Evolutionary conservation across 2,113 vertebrate species (phyloP).

Genomic region (Sceloporus tristichus): DNA sequence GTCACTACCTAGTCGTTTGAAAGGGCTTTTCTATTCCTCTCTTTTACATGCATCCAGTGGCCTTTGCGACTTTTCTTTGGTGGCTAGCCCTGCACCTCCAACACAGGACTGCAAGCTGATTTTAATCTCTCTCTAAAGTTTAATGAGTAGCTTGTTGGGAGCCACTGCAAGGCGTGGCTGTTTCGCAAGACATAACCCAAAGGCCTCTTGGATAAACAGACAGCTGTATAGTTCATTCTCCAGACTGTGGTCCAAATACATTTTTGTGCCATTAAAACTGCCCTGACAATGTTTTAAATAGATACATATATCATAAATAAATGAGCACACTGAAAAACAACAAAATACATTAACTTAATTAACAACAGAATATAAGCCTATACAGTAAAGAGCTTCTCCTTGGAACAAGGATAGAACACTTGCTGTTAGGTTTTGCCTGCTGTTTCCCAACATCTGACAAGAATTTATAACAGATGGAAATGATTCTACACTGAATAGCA

Average conservation of each 20-base stretch:
- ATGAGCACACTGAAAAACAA: slow-evolving; percentile 39
- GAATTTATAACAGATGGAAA: slow-evolving; percentile 80
- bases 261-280: neutral
- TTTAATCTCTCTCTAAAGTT: neutral
- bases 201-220: neutral
- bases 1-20: slow-evolving; percentile 15
- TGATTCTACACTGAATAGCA: slow-evolving; percentile 74
- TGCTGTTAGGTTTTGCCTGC: slow-evolving; percentile 65
- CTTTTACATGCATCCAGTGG: neutral
- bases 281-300: neutral
- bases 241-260: neutral
- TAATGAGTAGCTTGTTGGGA: slow-evolving; percentile 8
- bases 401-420: slow-evolving; percentile 61
- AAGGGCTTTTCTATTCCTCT: slow-evolving; percentile 8
- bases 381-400: slow-evolving; percentile 61
- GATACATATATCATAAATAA: slow-evolving; percentile 7
- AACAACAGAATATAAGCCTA: slow-evolving; percentile 47
- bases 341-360: slow-evolving; percentile 56
- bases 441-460: slow-evolving; percentile 78
- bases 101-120: neutral
- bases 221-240: neutral
- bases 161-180: neutral
- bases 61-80: neutral
- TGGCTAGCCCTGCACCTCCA: neutral
- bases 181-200: neutral